Base-by-base conservation (phyloP, 2,113 vertebrate genomes). In the Centropus bengalensis region DNA sequence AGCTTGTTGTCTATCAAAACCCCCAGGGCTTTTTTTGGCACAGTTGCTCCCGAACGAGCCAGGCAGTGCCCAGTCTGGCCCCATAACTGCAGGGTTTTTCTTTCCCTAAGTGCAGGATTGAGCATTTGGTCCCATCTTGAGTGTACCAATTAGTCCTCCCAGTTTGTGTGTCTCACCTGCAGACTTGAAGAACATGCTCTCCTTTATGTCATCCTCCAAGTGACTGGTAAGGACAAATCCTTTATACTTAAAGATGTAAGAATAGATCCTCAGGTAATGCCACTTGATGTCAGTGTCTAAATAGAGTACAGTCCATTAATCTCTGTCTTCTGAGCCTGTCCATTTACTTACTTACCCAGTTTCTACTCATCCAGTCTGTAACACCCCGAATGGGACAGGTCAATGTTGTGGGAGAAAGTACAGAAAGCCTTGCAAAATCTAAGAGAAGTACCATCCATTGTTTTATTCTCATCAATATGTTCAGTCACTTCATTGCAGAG, bases 101-200 rank as follows among this genome's bases (percentile, higher is more conserved):
- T 44, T 63, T 68, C 38, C 17, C 22, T 55, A 6, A 6, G 3
- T 33, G 17, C 33, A 75, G 30, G 27, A 12, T 18, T 82, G 64
- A 71, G 26, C 12, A 49, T 86, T 63, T 59, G 47, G 47, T 47
- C 20, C 47, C 20, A 10, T 47, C 45, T 60, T 82, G 32, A 47
- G 16, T 33, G 36, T 9, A 24, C 40, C 44, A 55, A 8, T 49
- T 49, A 82, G 42, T 38, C 44, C 28, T 73, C 26, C 28, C 30
- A 51, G 1, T 59, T 69, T 60, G 21, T 68, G 11, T 24, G 8
- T 77, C 28, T 92, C 45, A 44, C 22, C 49, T 36, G 13, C 18
- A 66, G 40, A 54, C 15, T 32, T 73, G 12, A 76, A n/a, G 62
- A 76, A 60, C 0, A 0, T 30, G 21, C 26, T 40, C 5, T 76